phyloP scores from a whole-genome alignment of 1,140 invertebrate genomes.

The Bursaphelenchus mucronatus region DNA sequence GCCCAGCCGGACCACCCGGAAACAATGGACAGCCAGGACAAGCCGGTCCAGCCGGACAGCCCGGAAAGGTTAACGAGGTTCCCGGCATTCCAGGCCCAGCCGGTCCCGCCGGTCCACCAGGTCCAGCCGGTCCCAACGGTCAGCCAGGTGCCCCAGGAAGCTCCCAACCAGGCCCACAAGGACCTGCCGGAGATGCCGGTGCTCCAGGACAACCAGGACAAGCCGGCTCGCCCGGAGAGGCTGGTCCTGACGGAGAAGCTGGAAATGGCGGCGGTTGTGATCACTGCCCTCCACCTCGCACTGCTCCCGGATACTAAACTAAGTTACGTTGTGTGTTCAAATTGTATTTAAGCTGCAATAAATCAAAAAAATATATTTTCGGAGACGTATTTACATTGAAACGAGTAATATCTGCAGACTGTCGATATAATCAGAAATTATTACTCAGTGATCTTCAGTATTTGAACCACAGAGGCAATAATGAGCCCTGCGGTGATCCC shows the following conservation, averaged over 20 bases:
- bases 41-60: slow-evolving; percentile 2
- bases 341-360: too few species aligned
- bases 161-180: neutral
- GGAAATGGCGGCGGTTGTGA: slow-evolving; percentile 16
- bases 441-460: too few species aligned
- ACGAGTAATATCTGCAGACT: too few species aligned
- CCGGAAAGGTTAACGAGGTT: slow-evolving; percentile 6
- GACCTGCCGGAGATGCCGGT: slow-evolving; percentile 24
- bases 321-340: too few species aligned
- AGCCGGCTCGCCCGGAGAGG: too few species aligned
- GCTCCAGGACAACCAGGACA: slow-evolving; percentile 18
- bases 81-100: neutral
- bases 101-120: slow-evolving; percentile 1
- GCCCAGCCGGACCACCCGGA: too few species aligned
- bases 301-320: slow-evolving; percentile 21
- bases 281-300: slow-evolving; percentile 17
- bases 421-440: too few species aligned
- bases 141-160: slow-evolving; percentile 8
- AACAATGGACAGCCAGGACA: too few species aligned
- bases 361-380: too few species aligned
- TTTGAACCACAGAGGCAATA: too few species aligned
- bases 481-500: too few species aligned
- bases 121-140: neutral
- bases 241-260: slow-evolving; percentile 5
- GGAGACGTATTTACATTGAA: too few species aligned